A percentile compares a stretch with the other conserved stretches of the same genome.
These are phyloP conservation scores for Limnephilus rhombicus DNA, from an alignment of 2,888 invertebrate genomes.

Conservation along the genomic window DNA sequence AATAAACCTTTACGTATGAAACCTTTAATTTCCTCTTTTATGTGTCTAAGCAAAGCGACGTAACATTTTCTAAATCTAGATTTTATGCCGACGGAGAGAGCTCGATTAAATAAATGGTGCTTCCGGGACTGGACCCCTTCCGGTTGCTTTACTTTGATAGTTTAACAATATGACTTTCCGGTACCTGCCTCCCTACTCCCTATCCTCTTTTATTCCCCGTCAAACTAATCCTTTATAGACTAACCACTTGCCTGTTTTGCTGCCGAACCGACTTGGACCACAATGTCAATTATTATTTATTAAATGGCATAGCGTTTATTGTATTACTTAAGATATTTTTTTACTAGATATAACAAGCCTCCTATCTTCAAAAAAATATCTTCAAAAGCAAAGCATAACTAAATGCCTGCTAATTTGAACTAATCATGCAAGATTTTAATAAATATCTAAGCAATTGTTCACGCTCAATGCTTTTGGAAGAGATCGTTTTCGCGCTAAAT, in stretches of 20 bases:
- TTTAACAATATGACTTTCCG: slow-evolving; percentile 6
- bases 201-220: background rate
- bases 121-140: background rate
- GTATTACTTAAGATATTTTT: no score
- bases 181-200: background rate
- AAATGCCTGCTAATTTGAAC: no score
- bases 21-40: background rate
- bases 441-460: no score
- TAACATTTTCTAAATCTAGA: background rate
- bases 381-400: no score
- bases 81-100: background rate
- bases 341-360: no score
- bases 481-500: no score
- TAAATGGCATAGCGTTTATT: no score
- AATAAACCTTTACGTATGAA: background rate
- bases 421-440: no score
- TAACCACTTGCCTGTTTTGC: background rate
- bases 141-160: background rate
- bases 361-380: no score
- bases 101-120: background rate
- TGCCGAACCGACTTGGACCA: background rate
- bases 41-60: background rate
- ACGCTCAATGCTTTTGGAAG: no score
- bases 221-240: background rate
- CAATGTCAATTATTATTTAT: background rate